These are phyloP conservation scores for Nasonia oneida DNA, from an alignment of 2,888 invertebrate species.

Conservation along the genomic window DNA sequence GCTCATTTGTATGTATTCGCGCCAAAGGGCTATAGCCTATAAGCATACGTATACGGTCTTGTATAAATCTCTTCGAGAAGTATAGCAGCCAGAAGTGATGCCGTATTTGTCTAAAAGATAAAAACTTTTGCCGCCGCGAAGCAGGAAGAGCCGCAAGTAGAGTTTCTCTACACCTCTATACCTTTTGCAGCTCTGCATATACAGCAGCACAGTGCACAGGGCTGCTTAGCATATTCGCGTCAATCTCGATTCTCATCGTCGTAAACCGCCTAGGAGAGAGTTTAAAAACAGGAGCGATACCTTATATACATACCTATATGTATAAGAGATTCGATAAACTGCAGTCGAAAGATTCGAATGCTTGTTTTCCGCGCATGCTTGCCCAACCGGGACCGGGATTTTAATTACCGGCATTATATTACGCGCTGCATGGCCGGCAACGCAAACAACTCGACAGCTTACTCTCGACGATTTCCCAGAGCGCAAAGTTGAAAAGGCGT, in stretches of 20 bases:
- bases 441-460: neutral
- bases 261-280: neutral
- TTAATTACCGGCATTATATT: neutral
- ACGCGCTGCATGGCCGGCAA: too few relatives aligned
- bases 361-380: neutral
- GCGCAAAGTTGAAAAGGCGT: neutral
- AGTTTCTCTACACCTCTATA: neutral
- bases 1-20: constrained; percentile 47
- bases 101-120: constrained; percentile 54
- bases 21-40: neutral
- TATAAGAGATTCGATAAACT: too few relatives aligned
- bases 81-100: neutral
- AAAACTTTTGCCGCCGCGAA: constrained; percentile 31
- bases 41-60: neutral
- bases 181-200: neutral
- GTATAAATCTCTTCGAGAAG: neutral
- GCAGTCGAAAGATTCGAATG: neutral
- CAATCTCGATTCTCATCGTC: constrained; percentile 54
- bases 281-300: neutral
- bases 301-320: neutral
- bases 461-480: neutral
- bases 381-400: neutral
- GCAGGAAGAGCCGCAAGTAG: too few relatives aligned
- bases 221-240: constrained; percentile 52
- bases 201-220: neutral